A percentile compares a stretch with the other conserved stretches of the same genome.
Conservation (phyloP, 1,140 invertebrate species). For the Augochlora pura region DNA sequence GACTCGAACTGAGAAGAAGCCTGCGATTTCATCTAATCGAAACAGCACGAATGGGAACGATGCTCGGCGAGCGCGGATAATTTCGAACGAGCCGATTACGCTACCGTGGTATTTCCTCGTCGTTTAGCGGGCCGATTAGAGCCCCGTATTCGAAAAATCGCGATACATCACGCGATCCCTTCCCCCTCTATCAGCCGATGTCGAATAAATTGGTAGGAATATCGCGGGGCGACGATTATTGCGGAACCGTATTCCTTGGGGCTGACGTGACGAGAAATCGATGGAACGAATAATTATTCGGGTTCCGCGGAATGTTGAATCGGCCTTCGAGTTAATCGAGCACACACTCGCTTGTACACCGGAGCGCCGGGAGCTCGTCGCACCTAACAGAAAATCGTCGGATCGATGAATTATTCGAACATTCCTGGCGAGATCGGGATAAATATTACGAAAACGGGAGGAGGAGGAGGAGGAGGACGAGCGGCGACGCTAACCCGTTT, state of each 20-base stretch:
- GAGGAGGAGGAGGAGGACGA: too few relatives aligned
- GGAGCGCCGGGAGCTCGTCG: slow-evolving; percentile 8
- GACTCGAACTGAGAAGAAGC: too few relatives aligned
- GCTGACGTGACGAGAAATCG: neutral
- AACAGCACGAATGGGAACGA: too few relatives aligned
- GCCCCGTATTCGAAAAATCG: neutral
- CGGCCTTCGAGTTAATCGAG: slow-evolving; percentile 28
- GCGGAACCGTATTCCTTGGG: neutral
- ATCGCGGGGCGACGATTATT: neutral
- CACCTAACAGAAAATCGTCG: too few relatives aligned
- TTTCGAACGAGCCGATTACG: slow-evolving; percentile 1
- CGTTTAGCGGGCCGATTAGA: neutral
- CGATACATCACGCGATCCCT: neutral
- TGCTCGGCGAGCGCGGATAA: neutral
- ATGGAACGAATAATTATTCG: slow-evolving; percentile 1
- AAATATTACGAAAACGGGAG: too few relatives aligned
- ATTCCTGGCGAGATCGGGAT: too few relatives aligned
- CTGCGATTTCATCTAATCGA: too few relatives aligned
- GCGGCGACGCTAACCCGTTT: too few relatives aligned
- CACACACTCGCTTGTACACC: slow-evolving; percentile 32
- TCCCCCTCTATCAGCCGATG: neutral
- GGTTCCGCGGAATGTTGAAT: slow-evolving; percentile 13
- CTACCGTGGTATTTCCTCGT: neutral
- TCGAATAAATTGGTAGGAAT: slow-evolving; percentile 26
- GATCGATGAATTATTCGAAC: too few relatives aligned